Evolutionary conservation across 2,888 invertebrate species (phyloP), one percentile per base, ranked within the genome.

Genomic region (Microctonus aethiopoides): DNA sequence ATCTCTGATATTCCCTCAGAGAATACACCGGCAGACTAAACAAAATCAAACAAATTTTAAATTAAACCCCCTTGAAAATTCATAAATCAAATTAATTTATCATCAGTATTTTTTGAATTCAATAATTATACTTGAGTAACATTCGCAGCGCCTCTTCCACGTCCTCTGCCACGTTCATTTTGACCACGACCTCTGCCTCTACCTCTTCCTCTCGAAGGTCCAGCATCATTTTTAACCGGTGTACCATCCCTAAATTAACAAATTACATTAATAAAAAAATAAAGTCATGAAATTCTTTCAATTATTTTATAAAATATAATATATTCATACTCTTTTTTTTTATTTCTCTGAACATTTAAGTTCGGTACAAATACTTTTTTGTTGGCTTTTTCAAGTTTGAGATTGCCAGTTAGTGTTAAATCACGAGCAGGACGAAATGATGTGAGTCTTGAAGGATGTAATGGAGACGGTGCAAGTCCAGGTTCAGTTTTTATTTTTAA

Each of bases 321-420:
- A 46, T 24, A n/a, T 13, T 75, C 82, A 64, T 78, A 86, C 85
- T 83, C 85, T 73, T 83, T 82, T 71, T 83, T 83, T 66, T 83
- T 87, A 59, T 78, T 82, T 63, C 86, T 80, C 60, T 84, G 85
- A n/a, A 80, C 85, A 78, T 86, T 86, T 32, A 86, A 66, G 74
- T 87, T 87, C 34, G 87, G 87, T 3, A 76, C 79, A 57, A 84
- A 86, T 4, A 83, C 64, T 74, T 82, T 85, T 66, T 83, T 86
- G 16, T 22, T 57, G 0, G 81, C 71, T 70, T 82, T 86, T 56
- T 85, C 84, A 60, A 76, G 74, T 68, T 83, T 84, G 13, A 81
- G 68, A 64, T 78, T 82, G 24, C 83, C 85, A 39, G 85, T 85
- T n/a, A 87, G 75, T 2, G 85, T 86, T 54, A 86, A 79, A 74